Evolutionary conservation across 2,888 invertebrate species (phyloP).

Genomic region (Notocelia uddmanniana): DNA sequence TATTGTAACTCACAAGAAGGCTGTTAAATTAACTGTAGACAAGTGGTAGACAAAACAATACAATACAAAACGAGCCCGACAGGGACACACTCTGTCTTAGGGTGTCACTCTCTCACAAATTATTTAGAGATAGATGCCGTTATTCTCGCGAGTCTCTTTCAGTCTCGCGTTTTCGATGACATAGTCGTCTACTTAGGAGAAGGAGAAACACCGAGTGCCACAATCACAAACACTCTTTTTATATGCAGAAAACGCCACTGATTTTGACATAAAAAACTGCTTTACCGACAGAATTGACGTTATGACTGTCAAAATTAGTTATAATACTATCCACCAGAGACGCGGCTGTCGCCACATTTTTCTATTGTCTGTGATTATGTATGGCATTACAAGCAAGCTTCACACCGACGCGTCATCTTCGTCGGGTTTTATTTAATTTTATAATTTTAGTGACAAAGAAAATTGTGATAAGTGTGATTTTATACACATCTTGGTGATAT

Average conservation of each 20-base stretch:
- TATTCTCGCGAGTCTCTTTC: no score
- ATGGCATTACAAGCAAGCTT: slow-evolving; percentile 70
- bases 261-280: slow-evolving; percentile 7
- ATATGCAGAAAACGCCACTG: neutral
- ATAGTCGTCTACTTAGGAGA: no score
- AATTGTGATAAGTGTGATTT: slow-evolving; percentile 85
- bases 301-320: slow-evolving; percentile 47
- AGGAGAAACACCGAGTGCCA: no score
- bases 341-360: slow-evolving; percentile 52
- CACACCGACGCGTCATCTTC: slow-evolving; percentile 79
- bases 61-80: no score
- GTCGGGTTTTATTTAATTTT: slow-evolving; percentile 82
- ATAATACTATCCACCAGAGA: slow-evolving; percentile 54
- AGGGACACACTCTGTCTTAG: no score
- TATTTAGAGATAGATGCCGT: no score
- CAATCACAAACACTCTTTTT: neutral
- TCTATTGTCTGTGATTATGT: slow-evolving; percentile 55
- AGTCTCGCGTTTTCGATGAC: no score
- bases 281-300: slow-evolving; percentile 40
- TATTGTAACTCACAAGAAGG: no score
- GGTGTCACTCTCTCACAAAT: no score
- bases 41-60: no score
- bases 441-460: slow-evolving; percentile 80
- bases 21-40: no score
- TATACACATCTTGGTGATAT: slow-evolving; percentile 83